Evolutionary conservation across 2,888 invertebrate genomes (phyloP), one percentile per base, ranked within the genome.

Genomic region (Piscicola geometra): DNA sequence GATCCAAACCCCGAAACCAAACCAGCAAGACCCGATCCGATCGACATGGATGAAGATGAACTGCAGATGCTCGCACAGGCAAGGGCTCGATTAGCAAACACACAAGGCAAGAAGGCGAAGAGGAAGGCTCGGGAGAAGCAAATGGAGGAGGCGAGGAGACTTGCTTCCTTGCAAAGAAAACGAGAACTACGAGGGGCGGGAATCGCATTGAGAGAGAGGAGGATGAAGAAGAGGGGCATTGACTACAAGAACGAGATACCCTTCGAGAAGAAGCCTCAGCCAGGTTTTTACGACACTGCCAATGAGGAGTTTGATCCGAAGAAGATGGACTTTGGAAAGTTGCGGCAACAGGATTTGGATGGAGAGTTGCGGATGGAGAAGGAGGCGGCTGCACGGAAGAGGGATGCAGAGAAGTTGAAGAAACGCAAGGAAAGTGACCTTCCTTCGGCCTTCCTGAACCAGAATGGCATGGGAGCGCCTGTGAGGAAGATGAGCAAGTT

Each of bases 41-140:
- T 98, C 82, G 99, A 99, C 84, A 99, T 99, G 99, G 99, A 99
- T 86, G 98, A 99, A 90, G 98, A 99, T 89, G 94, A 99, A 86
- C 86, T 99, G 86, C 99, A 99, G 87, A 99, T 99, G 99, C 86
- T 99, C 79, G 97, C 97, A 0, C 99, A 99, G 87, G 99, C 99
- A 0, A 90, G 99, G 82, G 99, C 99, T 1, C 91, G 99, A 83
- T 88, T 99, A 72, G 99, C 99, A 0, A 99, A 99, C 85, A 99
- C 99, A 0, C 97, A 99, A 79, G 85, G 99, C 68, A 89, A 89
- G 81, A 89, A 89, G 81, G 89, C 89, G 0, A 89, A 89, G 80
- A 82, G 89, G 41, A 88, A 88, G 82, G 99, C 99, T 0, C 89
- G 99, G 64, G 99, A 99, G 85, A 97, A 98, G 86, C 99, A 99